These are phyloP conservation scores for Pollenia angustigena DNA, from an alignment of 2,888 invertebrate species.

Conservation along the genomic window DNA sequence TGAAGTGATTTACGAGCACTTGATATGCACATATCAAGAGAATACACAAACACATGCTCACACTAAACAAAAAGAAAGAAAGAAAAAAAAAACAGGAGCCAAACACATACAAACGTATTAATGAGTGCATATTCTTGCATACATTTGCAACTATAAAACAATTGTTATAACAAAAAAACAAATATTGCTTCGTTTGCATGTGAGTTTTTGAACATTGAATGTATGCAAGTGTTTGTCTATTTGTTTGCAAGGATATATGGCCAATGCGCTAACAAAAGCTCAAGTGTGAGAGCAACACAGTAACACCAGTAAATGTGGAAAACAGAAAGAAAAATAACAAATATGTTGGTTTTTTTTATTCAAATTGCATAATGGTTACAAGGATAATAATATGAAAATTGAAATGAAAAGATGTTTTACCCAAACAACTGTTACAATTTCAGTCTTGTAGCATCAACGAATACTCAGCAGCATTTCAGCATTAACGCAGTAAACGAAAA, in stretches of 20 bases:
- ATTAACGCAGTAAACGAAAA: slow-evolving; percentile 41
- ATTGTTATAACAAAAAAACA: not conserved
- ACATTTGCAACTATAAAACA: slow-evolving; percentile 15
- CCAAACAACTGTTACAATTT: slow-evolving; percentile 6
- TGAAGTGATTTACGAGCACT: slow-evolving; percentile 64
- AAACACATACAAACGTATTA: not conserved
- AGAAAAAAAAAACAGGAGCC: not conserved
- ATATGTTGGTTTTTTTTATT: not conserved
- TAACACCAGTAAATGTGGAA: not conserved
- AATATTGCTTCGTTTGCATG: slow-evolving; percentile 3
- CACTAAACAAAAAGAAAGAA: not conserved
- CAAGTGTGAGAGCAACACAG: not conserved
- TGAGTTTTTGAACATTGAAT: not conserved
- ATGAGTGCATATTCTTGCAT: not conserved
- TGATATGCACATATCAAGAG: slow-evolving; percentile 58
- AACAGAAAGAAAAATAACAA: slow-evolving; percentile 7
- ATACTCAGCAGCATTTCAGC: not conserved
- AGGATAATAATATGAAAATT: slow-evolving; percentile 47
- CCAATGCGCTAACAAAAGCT: slow-evolving; percentile 4
- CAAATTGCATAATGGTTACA: slow-evolving; percentile 54
- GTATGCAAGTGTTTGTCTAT: not conserved
- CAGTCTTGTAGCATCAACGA: not conserved
- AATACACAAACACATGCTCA: slow-evolving; percentile 10
- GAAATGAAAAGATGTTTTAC: slow-evolving; percentile 29
- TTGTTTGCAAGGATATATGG: not conserved